Evolutionary conservation across 2,888 invertebrate genomes (phyloP).

Genomic region (Opisthograptis luteolata): DNA sequence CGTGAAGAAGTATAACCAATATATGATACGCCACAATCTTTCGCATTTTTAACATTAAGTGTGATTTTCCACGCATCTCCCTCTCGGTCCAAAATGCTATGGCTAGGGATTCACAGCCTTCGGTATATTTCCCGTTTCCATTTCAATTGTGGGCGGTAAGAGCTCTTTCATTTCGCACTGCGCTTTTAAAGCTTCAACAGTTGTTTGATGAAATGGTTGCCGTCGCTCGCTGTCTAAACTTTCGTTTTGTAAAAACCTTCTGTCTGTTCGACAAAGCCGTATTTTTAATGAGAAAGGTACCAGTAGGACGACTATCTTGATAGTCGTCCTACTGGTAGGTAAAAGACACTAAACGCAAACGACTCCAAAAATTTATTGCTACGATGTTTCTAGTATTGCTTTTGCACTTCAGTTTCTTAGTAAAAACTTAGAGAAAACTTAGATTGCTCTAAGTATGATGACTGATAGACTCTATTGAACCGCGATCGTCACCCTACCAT

Average conservation of each 20-base stretch:
- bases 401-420: not conserved
- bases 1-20: too few species aligned
- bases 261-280: conserved; percentile 9
- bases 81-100: not conserved
- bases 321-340: not conserved
- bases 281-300: conserved; percentile 19
- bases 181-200: conserved; percentile 46
- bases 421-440: too few species aligned
- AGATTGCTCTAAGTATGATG: too few species aligned
- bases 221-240: conserved; percentile 28
- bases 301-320: too few species aligned
- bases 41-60: too few species aligned
- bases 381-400: not conserved
- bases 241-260: conserved; percentile 22
- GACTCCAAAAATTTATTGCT: not conserved
- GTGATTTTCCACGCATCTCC: not conserved
- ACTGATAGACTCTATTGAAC: too few species aligned
- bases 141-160: conserved; percentile 34
- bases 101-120: conserved; percentile 37
- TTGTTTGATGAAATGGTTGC: conserved; percentile 39
- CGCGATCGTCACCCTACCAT: too few species aligned
- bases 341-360: not conserved
- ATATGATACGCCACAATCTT: not conserved
- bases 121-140: conserved; percentile 20
- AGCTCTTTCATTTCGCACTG: conserved; percentile 48